Conservation (phyloP, 2,888 invertebrate species). For the Tillus elongatus region DNA sequence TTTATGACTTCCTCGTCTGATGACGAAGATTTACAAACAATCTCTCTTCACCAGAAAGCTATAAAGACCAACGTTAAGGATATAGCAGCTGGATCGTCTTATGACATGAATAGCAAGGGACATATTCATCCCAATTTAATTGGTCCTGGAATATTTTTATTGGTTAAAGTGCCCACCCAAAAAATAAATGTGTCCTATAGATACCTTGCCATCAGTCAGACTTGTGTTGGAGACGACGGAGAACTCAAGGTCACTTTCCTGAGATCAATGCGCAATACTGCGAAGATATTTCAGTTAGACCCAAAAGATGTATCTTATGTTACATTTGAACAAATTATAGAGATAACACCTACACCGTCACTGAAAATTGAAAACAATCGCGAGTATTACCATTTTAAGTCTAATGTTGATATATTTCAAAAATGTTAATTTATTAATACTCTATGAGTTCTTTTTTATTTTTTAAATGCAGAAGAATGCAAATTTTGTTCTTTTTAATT, state of each 20-base stretch:
- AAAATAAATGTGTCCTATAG: constrained; percentile 10
- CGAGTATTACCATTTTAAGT: too few species aligned
- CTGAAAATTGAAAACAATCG: too few species aligned
- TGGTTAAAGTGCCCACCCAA: constrained; percentile 10
- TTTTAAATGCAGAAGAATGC: too few species aligned
- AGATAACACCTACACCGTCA: constrained; percentile 6
- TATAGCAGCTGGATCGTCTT: constrained; percentile 9
- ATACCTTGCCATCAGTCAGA: constrained; percentile 8
- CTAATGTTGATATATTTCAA: constrained; percentile 7
- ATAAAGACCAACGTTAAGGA: too few species aligned
- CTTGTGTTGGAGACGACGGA: constrained; percentile 9
- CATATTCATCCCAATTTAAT: constrained; percentile 4
- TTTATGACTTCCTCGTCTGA: too few species aligned
- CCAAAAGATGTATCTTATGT: constrained; percentile 9
- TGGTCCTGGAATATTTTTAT: constrained; percentile 10
- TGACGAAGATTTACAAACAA: too few species aligned
- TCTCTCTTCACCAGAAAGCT: constrained; percentile 14
- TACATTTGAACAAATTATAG: constrained; percentile 7
- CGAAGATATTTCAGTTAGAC: constrained; percentile 8
- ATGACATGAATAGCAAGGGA: constrained; percentile 8
- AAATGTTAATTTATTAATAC: constrained; percentile 8
- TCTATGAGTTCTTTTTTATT: too few species aligned
- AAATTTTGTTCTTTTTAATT: too few species aligned
- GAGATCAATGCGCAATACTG: constrained; percentile 10
- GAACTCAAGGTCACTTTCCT: constrained; percentile 11